phyloP scores from a whole-genome alignment of 1,140 invertebrate species.

The Brachionus paranguensis region DNA sequence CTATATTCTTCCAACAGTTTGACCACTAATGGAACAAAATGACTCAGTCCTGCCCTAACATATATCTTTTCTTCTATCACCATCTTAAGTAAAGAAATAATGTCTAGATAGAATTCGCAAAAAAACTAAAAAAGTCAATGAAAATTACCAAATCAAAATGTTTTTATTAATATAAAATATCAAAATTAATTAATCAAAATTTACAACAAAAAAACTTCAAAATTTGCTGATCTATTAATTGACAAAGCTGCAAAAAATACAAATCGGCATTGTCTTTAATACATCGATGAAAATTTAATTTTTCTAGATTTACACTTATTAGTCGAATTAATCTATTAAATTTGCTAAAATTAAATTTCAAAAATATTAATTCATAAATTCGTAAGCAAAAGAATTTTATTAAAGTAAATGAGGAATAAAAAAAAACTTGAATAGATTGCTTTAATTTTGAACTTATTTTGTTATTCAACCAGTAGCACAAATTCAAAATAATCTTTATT shows the following conservation, averaged over 20 bases:
- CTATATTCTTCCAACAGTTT: too few relatives aligned
- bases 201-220: not conserved
- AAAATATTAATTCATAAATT: not conserved
- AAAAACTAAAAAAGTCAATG: not conserved
- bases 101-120: too few relatives aligned
- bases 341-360: not conserved
- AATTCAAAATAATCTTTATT: slow-evolving; percentile 18
- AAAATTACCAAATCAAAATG: not conserved
- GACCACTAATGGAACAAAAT: too few relatives aligned
- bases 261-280: not conserved
- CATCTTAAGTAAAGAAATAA: too few relatives aligned
- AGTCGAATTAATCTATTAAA: not conserved
- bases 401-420: slow-evolving; percentile 18
- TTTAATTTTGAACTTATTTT: not conserved
- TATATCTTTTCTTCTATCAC: too few relatives aligned
- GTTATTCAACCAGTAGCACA: slow-evolving; percentile 29
- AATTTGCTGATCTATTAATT: slow-evolving; percentile 5
- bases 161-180: not conserved
- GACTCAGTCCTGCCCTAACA: too few relatives aligned
- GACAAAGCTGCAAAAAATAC: not conserved
- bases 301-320: not conserved
- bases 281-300: not conserved
- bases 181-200: not conserved
- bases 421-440: not conserved
- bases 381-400: slow-evolving; percentile 24